Conservation (phyloP, 2,888 invertebrate species). For the Drosophila demipolita region DNA sequence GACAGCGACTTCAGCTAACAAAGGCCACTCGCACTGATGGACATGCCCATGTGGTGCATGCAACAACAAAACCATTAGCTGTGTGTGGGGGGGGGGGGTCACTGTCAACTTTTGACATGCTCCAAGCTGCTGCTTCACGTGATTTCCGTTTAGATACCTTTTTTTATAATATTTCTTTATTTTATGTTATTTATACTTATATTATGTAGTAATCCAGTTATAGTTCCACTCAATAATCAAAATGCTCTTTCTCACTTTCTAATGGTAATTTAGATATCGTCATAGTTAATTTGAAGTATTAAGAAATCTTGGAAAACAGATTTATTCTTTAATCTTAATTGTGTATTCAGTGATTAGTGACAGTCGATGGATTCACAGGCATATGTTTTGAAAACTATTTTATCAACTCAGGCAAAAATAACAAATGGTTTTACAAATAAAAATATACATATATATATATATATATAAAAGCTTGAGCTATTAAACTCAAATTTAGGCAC, state of each 20-base stretch:
- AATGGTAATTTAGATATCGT: background rate
- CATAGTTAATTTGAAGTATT: background rate
- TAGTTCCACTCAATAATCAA: background rate
- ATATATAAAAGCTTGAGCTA: background rate
- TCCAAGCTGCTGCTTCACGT: background rate
- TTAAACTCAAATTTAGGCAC: slow-evolving; percentile 21
- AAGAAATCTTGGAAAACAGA: background rate
- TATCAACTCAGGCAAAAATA: background rate
- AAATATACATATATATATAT: background rate
- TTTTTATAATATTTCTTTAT: background rate
- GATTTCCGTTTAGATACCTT: slow-evolving; percentile 1
- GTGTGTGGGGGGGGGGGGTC: background rate
- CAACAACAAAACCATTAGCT: slow-evolving; percentile 8
- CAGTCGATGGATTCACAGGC: background rate
- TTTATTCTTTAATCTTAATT: background rate
- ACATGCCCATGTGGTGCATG: slow-evolving; percentile 16
- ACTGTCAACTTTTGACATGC: slow-evolving; percentile 12
- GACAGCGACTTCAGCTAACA: slow-evolving; percentile 29
- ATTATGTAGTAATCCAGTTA: background rate
- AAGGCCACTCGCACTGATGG: slow-evolving; percentile 34
- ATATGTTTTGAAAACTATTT: background rate
- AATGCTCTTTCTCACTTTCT: background rate
- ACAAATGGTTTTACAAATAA: background rate
- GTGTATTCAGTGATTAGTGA: background rate
- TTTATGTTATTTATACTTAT: background rate